Percentiles rank a stretch among this genome's conserved stretches.
Evolutionary conservation across 2,888 invertebrate genomes (phyloP).

Genomic region (Phytoseiulus persimilis): DNA sequence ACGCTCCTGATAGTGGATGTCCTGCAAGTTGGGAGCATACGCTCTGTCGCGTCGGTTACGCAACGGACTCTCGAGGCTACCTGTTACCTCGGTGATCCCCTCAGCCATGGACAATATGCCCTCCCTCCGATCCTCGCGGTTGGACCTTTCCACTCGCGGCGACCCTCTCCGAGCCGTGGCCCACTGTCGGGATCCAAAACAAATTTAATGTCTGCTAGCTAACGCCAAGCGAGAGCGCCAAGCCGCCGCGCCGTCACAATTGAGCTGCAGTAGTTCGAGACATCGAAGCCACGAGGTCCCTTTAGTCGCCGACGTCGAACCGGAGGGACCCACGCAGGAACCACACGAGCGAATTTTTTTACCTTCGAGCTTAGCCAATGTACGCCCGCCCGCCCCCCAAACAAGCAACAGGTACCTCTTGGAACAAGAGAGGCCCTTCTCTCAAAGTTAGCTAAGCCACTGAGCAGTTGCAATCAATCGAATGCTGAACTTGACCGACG

Average conservation of each 20-base stretch:
- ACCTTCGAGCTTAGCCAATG: not conserved
- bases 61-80: not conserved
- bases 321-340: not conserved
- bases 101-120: not conserved
- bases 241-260: not conserved
- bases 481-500: not conserved
- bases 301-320: not conserved
- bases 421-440: not conserved
- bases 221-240: not conserved
- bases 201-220: not conserved
- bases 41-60: not conserved
- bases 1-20: too few species aligned
- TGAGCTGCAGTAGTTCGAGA: not conserved
- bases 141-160: not conserved
- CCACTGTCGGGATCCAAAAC: not conserved
- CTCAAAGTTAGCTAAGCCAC: not conserved
- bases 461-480: not conserved
- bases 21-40: not conserved
- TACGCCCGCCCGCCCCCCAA: not conserved
- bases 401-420: not conserved
- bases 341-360: slow-evolving; percentile 5
- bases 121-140: not conserved
- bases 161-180: not conserved
- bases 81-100: not conserved
- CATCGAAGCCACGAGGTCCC: slow-evolving; percentile 5